Base-by-base conservation (phyloP, 2,113 vertebrate species). In the Carassius auratus region DNA sequence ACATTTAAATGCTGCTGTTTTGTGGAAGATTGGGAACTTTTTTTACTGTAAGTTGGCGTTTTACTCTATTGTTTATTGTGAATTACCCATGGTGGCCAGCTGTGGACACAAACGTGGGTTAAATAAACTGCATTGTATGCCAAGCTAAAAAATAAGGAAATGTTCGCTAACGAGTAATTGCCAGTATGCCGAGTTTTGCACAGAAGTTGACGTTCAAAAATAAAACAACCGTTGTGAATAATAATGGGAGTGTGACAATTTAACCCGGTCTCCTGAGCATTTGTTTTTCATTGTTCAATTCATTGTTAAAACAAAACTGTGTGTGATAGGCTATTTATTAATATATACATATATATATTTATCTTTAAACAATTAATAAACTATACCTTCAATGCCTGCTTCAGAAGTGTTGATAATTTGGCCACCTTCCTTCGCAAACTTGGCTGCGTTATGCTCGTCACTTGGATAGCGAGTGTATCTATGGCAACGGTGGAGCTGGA, bases 401-500 rank as follows among this genome's bases (percentile, higher is more conserved):
- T 36, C 23, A 81, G 26, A 52, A 68, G 10, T 5, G 26, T 38
- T 84, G 33, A 69, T 33, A 52, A 26, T 48, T 55, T 55, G 19
- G 9, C 12, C 48, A 19, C 52, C 45, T 45, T 66, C 23, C 30
- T 1, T 30, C 1, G 2, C 71, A 26, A 88, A 75, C 57, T 14
- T 57, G 48, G 19, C 71, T 23, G n/a, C 17, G 48, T 55, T 77
- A 5, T 23, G 38, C 71, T 23, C 7, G 42, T 38, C 36, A 1
- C 8, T 30, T 8, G 12, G 3, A 55, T 59, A 21, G 71, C 23
- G 38, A 6, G 19, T 36, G 88, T 89, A 76, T 77, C 89, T 62
- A 90, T 91, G 86, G 90, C 85, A 87, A 91, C 90, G 21, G 9
- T 26, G 30, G 61, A 50, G n/a, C 48, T 30, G 66, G 55, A 71